Evolutionary conservation across 2,888 invertebrate species (phyloP).

Genomic region (Cantharis flavilabris): DNA sequence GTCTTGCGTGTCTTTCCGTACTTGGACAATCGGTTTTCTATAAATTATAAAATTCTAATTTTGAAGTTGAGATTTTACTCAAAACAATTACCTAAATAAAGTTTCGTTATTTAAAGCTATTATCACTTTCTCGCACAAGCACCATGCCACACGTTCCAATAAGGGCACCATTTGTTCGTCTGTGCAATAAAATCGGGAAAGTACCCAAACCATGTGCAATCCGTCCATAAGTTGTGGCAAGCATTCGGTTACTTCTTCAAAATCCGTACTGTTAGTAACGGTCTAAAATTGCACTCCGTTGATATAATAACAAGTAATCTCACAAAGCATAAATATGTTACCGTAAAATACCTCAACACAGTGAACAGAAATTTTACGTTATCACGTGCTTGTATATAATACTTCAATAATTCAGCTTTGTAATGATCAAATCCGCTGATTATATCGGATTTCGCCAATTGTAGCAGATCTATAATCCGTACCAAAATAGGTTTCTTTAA

Average conservation of each 20-base stretch:
- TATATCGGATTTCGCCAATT: conserved; percentile 60
- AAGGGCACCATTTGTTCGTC: conserved; percentile 88
- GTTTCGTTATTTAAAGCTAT: conserved; percentile 70
- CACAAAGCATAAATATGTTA: conserved; percentile 37
- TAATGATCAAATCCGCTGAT: conserved; percentile 65
- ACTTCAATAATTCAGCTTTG: conserved; percentile 65
- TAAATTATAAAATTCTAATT: conserved; percentile 10
- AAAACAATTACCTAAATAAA: conserved; percentile 72
- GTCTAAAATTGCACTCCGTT: conserved; percentile 43
- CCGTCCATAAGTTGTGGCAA: conserved; percentile 83
- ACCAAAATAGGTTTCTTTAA: conserved; percentile 73
- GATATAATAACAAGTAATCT: not conserved
- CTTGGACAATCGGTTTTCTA: conserved; percentile 60
- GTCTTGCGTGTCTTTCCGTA: conserved; percentile 48
- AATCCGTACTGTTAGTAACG: conserved; percentile 60
- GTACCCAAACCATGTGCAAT: conserved; percentile 88
- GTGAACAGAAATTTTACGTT: conserved; percentile 79
- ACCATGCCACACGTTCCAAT: conserved; percentile 81
- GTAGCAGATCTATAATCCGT: conserved; percentile 64
- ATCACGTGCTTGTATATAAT: conserved; percentile 74
- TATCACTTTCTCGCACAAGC: conserved; percentile 77
- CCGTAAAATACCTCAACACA: conserved; percentile 73
- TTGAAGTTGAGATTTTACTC: not conserved
- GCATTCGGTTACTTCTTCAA: conserved; percentile 71
- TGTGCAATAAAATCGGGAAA: conserved; percentile 81